Evolutionary conservation across 2,113 vertebrate species (phyloP), one percentile per base, ranked within the genome.

Genomic region (Podarcis cretensis): DNA sequence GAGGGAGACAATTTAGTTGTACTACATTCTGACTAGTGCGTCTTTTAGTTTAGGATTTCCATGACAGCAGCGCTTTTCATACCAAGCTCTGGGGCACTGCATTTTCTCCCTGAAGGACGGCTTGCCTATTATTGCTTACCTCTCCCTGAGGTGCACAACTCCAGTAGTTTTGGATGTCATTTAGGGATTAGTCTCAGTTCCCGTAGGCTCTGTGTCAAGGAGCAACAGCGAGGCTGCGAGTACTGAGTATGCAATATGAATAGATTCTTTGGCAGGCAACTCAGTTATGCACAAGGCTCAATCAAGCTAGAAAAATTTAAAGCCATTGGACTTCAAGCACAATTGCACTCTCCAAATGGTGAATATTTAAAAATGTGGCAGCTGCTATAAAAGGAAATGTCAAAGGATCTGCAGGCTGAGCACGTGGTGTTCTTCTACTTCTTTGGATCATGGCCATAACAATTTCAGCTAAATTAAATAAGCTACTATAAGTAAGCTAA

Each of bases 381-480:
- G 12, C 9, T 9, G 32, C 59, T 25, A 4, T 14, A 43, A 2
- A 54, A 68, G 66, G 43, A 69, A 30, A 37, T 54, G 66, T 25
- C 71, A 20, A 63, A 30, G 5, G 54, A 63, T 75, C 35, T 25
- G 18, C 21, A 63, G 32, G 54, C n/a, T 63, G 3, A 30, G 35
- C 13, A 6, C 30, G 32, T 10, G 18, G 23, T 75, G 13, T n/a
- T 9, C 43, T 30, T 27, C 54, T 32, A 54, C 69, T 84, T 84
- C 37, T n/a, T 32, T 40, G 73, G 57, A 63, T 63, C 12, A 16
- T 35, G 23, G n/a, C 25, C 27, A 3, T 76, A 63, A 63, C 54
- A 30, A 40, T 9, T 85, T 63, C 12, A 37, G n/a, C 54, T 7
- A 63, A 85, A 85, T 85, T 85, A 85, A 76, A 85, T 63, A 85